Evolutionary conservation across 2,113 vertebrate genomes (phyloP).

Genomic region (Apus apus): DNA sequence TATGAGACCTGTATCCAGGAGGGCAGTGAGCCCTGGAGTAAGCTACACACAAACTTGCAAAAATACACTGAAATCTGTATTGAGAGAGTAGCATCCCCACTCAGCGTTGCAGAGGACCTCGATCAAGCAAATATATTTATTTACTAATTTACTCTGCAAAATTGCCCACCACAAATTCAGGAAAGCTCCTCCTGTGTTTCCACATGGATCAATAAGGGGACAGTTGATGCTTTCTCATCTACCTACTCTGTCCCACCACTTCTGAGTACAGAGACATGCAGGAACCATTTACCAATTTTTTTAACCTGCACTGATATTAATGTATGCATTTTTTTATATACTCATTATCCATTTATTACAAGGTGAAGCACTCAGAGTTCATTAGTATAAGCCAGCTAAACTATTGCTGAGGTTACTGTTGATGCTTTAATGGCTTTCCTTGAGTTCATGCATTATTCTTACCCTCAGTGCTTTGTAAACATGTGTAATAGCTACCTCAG

Average conservation of each 20-base stretch:
- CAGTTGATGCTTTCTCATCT: neutral
- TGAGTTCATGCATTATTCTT: slow-evolving; percentile 39
- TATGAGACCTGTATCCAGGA: neutral
- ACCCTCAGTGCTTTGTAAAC: neutral
- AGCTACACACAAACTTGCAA: neutral
- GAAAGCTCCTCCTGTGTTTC: neutral
- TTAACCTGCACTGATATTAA: slow-evolving; percentile 38
- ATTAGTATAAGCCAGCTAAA: neutral
- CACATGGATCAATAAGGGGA: neutral
- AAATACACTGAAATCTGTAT: neutral
- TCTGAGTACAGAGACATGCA: neutral
- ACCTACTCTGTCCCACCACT: neutral
- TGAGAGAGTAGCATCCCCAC: neutral
- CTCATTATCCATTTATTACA: slow-evolving; percentile 44
- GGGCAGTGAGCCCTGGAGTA: neutral
- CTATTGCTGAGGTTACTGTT: neutral
- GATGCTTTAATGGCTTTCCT: slow-evolving; percentile 53
- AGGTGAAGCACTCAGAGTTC: slow-evolving; percentile 2
- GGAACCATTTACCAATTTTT: slow-evolving; percentile 42
- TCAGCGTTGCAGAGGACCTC: neutral
- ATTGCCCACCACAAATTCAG: neutral
- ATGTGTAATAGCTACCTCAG: neutral
- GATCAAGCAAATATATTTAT: neutral
- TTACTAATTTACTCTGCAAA: neutral
- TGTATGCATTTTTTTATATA: slow-evolving; percentile 1